Percentiles rank a stretch among this genome's conserved stretches.
phyloP scores from a whole-genome alignment of 2,888 invertebrate species.

The Acanthosepion esculentum region DNA sequence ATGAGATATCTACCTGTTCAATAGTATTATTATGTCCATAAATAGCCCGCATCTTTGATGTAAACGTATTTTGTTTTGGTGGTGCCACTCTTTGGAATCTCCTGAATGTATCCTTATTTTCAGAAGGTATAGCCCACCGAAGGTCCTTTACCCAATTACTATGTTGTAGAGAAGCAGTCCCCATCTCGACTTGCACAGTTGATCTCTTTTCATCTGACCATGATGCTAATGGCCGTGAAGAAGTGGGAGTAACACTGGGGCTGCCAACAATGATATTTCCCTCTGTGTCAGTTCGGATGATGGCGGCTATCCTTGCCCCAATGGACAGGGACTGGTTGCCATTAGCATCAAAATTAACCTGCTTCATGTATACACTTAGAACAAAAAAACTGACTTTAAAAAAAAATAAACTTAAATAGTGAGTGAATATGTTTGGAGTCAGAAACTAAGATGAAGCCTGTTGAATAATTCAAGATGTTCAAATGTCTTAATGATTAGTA shows the following conservation, averaged over 20 bases:
- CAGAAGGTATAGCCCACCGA: neutral
- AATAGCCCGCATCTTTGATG: neutral
- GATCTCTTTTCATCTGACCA: neutral
- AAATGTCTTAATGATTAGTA: no score
- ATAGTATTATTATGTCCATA: neutral
- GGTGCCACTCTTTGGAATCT: neutral
- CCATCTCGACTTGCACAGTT: slow-evolving; percentile 1
- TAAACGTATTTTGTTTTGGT: neutral
- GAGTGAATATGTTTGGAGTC: no score
- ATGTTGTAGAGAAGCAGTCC: neutral
- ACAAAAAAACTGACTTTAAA: neutral
- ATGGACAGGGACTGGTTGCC: neutral
- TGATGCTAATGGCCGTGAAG: neutral
- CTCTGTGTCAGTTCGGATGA: slow-evolving; percentile 1
- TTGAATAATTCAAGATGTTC: no score
- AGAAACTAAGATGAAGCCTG: no score
- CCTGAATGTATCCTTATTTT: neutral
- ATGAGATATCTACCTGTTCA: neutral
- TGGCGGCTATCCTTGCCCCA: slow-evolving; percentile 12
- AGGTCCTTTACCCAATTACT: slow-evolving; percentile 39
- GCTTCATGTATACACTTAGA: neutral
- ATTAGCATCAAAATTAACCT: neutral
- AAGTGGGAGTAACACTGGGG: neutral
- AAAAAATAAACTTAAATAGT: no score
- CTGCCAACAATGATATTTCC: slow-evolving; percentile 33